Percentiles rank a stretch among this genome's conserved stretches.
Conservation (phyloP, 2,888 invertebrate genomes). For the Loripinus fragilis region DNA sequence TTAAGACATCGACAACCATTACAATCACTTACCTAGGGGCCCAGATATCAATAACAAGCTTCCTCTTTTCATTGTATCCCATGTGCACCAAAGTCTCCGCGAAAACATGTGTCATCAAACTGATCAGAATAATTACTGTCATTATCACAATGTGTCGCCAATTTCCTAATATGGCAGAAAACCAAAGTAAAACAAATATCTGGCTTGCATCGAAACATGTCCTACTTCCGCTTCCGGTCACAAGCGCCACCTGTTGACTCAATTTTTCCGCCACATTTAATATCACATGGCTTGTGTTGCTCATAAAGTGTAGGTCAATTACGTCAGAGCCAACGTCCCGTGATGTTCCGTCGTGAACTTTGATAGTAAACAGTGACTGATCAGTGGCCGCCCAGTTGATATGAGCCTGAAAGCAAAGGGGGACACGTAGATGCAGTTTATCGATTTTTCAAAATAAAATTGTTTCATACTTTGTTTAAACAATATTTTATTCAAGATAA, state of each 20-base stretch:
- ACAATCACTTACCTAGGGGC: conserved; percentile 33
- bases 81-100: neutral
- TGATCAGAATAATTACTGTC: neutral
- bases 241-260: conserved; percentile 12
- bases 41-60: neutral
- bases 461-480: too few species aligned
- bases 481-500: too few species aligned
- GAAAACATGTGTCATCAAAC: neutral
- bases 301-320: neutral
- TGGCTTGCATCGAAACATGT: neutral
- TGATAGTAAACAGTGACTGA: neutral
- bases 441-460: too few species aligned
- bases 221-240: conserved; percentile 39
- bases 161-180: neutral
- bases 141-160: neutral
- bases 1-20: too few species aligned
- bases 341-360: neutral
- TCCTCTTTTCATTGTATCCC: neutral
- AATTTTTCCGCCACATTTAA: neutral
- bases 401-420: neutral
- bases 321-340: too few species aligned
- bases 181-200: conserved; percentile 16
- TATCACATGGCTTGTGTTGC: neutral
- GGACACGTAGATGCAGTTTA: too few species aligned
- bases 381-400: neutral